Percentiles rank a stretch among this genome's conserved stretches.
Evolutionary conservation across 1,140 invertebrate species (phyloP).

Genomic region (Calliphora vicina): DNA sequence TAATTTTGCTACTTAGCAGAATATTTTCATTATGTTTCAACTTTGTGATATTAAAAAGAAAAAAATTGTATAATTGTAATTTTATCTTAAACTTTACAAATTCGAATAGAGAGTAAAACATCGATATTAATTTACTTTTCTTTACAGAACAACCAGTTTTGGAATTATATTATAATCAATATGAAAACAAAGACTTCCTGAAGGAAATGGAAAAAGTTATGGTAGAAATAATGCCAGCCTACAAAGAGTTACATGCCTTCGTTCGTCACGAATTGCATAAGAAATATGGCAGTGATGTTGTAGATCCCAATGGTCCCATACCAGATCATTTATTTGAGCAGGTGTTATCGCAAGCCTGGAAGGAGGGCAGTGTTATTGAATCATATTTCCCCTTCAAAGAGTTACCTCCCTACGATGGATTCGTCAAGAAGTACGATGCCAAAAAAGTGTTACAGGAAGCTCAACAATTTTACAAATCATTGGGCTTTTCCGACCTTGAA

Average conservation of each 20-base stretch:
- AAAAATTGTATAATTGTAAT: too few species aligned
- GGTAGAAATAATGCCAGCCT: slow-evolving; percentile 79
- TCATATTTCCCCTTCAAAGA: slow-evolving; percentile 48
- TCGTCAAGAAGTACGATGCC: slow-evolving; percentile 47
- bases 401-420: slow-evolving; percentile 53
- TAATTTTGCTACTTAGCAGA: too few species aligned
- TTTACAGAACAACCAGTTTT: slow-evolving; percentile 52
- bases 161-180: slow-evolving; percentile 62
- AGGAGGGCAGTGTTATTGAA: slow-evolving; percentile 55
- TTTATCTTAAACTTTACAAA: too few species aligned
- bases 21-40: too few species aligned
- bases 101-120: too few species aligned
- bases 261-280: slow-evolving; percentile 76
- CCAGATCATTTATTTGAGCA: slow-evolving; percentile 84
- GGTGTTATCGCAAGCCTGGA: slow-evolving; percentile 57
- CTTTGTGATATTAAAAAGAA: too few species aligned
- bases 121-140: too few species aligned
- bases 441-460: slow-evolving; percentile 51
- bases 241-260: slow-evolving; percentile 87
- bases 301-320: slow-evolving; percentile 78
- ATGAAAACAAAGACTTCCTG: slow-evolving; percentile 67
- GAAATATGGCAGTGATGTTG: slow-evolving; percentile 75
- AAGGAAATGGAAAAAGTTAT: slow-evolving; percentile 66
- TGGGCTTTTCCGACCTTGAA: slow-evolving; percentile 49
- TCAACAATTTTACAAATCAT: slow-evolving; percentile 53